Percentiles rank a stretch among this genome's conserved stretches.
phyloP scores from a whole-genome alignment of 1,140 invertebrate species.

The Rhynchophorus ferrugineus region DNA sequence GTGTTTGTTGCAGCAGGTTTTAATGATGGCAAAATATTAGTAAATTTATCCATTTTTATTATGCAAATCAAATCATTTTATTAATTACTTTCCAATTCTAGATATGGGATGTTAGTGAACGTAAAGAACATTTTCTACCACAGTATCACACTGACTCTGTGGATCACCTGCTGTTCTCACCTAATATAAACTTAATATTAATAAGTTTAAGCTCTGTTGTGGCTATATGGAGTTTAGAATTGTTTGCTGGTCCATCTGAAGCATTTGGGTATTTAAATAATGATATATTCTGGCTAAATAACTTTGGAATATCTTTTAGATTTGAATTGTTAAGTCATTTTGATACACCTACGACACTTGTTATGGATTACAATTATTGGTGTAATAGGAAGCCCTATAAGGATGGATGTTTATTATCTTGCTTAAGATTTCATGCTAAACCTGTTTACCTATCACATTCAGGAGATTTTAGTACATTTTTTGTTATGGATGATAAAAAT shows the following conservation, averaged over 20 bases:
- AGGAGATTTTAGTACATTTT: slow-evolving; percentile 22
- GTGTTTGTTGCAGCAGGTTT: slow-evolving; percentile 15
- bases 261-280: too few species aligned
- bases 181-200: slow-evolving; percentile 20
- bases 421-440: slow-evolving; percentile 15
- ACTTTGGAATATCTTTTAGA: too few species aligned
- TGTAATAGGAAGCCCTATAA: slow-evolving; percentile 3
- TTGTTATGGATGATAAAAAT: slow-evolving; percentile 18
- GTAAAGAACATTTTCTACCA: background rate
- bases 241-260: too few species aligned
- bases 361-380: slow-evolving; percentile 9
- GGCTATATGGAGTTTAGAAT: slow-evolving; percentile 26
- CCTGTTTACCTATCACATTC: slow-evolving; percentile 20
- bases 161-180: slow-evolving; percentile 23
- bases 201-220: slow-evolving; percentile 25
- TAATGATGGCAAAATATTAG: background rate
- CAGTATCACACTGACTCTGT: slow-evolving; percentile 16
- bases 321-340: too few species aligned
- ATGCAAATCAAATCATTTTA: slow-evolving; percentile 7
- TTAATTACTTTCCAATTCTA: too few species aligned
- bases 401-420: slow-evolving; percentile 10
- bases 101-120: slow-evolving; percentile 5
- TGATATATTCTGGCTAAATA: too few species aligned
- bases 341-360: too few species aligned
- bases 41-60: too few species aligned